Evolutionary conservation across 2,113 vertebrate species (phyloP).

Genomic region (Bubalus kerabau): DNA sequence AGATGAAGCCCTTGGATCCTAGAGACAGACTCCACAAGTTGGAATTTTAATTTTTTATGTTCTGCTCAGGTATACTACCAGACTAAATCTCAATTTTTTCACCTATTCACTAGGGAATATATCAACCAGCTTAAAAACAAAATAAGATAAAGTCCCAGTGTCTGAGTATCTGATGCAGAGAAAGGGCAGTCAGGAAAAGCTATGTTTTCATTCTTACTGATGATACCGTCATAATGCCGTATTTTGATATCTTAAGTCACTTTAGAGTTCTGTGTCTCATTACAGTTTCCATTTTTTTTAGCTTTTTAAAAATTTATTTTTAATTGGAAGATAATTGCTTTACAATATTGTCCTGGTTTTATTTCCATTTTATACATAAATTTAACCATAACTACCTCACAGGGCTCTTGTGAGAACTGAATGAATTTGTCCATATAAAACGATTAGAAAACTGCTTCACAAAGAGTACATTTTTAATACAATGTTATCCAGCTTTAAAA

Average conservation of each 20-base stretch:
- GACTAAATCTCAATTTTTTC: not conserved
- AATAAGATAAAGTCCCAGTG: not conserved
- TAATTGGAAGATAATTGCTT: not conserved
- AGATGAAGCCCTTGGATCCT: not conserved
- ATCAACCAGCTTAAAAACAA: not conserved
- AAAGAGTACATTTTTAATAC: not conserved
- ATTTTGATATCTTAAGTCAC: not conserved
- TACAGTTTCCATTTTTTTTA: not conserved
- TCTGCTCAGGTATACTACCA: not conserved
- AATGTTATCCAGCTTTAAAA: not conserved
- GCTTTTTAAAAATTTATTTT: not conserved
- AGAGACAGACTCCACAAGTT: not conserved
- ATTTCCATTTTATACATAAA: not conserved
- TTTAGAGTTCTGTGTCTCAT: not conserved
- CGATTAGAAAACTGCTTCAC: not conserved
- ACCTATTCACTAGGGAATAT: not conserved
- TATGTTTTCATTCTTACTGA: not conserved
- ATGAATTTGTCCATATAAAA: not conserved
- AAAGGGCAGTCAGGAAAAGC: not conserved
- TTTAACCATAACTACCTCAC: not conserved
- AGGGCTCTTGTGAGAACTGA: not conserved
- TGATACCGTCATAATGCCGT: not conserved
- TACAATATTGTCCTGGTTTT: not conserved
- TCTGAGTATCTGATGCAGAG: not conserved
- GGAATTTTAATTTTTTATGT: not conserved